Conservation (phyloP, 2,888 invertebrate species). For the Andrena bicolor region DNA sequence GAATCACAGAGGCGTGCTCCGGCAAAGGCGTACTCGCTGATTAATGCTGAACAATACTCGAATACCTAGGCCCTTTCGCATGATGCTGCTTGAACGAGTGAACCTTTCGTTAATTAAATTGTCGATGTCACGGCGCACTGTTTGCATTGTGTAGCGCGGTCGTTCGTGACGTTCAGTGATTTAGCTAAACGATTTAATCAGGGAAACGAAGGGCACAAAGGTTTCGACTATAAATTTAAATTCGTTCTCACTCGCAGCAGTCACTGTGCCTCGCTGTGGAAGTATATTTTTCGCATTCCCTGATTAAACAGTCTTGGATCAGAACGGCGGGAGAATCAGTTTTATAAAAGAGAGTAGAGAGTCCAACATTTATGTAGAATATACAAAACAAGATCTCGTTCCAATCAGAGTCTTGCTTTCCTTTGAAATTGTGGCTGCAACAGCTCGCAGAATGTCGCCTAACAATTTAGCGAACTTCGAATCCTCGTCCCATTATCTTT, state of each 20-base stretch:
- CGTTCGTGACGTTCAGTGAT: not conserved
- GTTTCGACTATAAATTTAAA: not conserved
- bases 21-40: not conserved
- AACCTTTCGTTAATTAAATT: constrained; percentile 5
- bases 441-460: too few relatives aligned
- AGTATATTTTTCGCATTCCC: not conserved
- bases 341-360: too few relatives aligned
- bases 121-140: not conserved
- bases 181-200: constrained; percentile 13
- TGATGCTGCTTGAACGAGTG: not conserved
- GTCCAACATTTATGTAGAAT: too few relatives aligned
- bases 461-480: too few relatives aligned
- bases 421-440: too few relatives aligned
- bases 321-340: too few relatives aligned
- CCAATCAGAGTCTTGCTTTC: too few relatives aligned
- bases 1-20: constrained; percentile 1
- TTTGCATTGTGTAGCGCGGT: not conserved
- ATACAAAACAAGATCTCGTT: too few relatives aligned
- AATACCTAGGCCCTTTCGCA: not conserved
- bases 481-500: not conserved
- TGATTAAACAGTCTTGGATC: not conserved
- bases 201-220: constrained; percentile 6
- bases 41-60: constrained; percentile 8
- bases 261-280: too few relatives aligned
- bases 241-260: not conserved